Evolutionary conservation across 2,797 vertebrate species (phyloP).

Genomic region (Poeciliopsis infans): DNA sequence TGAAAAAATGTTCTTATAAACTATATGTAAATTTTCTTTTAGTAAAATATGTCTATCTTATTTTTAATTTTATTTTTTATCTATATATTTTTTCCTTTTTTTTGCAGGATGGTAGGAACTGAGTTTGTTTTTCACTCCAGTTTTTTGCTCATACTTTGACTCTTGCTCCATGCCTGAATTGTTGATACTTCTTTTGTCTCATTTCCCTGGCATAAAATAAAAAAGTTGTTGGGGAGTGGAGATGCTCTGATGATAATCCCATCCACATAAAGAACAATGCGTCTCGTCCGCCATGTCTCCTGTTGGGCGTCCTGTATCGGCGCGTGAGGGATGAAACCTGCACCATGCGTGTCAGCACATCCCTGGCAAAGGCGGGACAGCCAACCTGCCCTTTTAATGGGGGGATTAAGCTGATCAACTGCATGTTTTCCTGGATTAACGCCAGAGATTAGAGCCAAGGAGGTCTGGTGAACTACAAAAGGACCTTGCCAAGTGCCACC

Average conservation of each 20-base stretch:
- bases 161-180: no score
- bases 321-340: slow-evolving; percentile 46
- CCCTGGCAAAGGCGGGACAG: slow-evolving; percentile 38
- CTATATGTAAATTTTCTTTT: no score
- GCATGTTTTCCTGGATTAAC: slow-evolving; percentile 67
- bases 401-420: slow-evolving; percentile 61
- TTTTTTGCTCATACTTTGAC: no score
- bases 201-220: no score
- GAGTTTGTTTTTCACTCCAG: no score
- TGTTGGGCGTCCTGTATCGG: slow-evolving; percentile 8
- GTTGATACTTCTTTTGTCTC: no score
- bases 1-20: no score
- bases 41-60: no score
- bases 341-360: slow-evolving; percentile 62
- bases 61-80: no score
- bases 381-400: slow-evolving; percentile 41
- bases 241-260: not conserved
- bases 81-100: no score
- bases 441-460: slow-evolving; percentile 66
- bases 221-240: not conserved
- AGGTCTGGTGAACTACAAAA: slow-evolving; percentile 68
- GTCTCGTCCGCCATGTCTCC: not conserved
- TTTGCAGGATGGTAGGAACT: no score
- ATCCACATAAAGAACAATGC: slow-evolving; percentile 15
- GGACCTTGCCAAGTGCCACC: slow-evolving; percentile 4